Evolutionary conservation across 2,888 invertebrate species (phyloP).

Genomic region (Hirtodrosophila cameraria): DNA sequence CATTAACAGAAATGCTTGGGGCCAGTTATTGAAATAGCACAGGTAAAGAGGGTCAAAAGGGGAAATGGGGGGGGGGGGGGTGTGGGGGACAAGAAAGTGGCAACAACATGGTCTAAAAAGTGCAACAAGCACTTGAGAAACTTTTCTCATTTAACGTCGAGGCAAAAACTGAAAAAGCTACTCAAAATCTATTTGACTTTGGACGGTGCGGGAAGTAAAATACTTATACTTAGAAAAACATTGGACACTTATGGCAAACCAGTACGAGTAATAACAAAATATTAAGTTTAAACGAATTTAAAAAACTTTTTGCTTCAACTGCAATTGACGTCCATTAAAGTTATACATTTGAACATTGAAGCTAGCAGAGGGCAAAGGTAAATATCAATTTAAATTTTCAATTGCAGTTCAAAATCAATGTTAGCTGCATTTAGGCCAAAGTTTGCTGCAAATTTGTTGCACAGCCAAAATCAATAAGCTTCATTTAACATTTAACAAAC

Average conservation of each 20-base stretch:
- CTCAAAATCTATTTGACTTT: slow-evolving; percentile 77
- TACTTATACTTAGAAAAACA: slow-evolving; percentile 45
- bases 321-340: slow-evolving; percentile 71
- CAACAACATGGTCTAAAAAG: slow-evolving; percentile 49
- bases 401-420: slow-evolving; percentile 55
- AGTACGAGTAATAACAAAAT: slow-evolving; percentile 64
- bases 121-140: slow-evolving; percentile 76
- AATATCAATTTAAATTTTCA: slow-evolving; percentile 79
- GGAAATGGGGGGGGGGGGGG: background rate
- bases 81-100: slow-evolving; percentile 14
- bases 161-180: slow-evolving; percentile 77
- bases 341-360: slow-evolving; percentile 37
- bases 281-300: slow-evolving; percentile 69
- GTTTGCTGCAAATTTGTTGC: slow-evolving; percentile 51
- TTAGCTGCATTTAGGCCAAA: slow-evolving; percentile 34
- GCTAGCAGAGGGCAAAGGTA: slow-evolving; percentile 19
- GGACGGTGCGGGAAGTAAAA: slow-evolving; percentile 2
- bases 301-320: slow-evolving; percentile 26
- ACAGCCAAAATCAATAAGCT: slow-evolving; percentile 50
- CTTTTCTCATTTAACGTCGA: slow-evolving; percentile 76
- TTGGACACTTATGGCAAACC: slow-evolving; percentile 57
- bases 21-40: slow-evolving; percentile 46
- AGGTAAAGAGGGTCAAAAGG: slow-evolving; percentile 27
- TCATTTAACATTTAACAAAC: too few relatives aligned
- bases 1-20: slow-evolving; percentile 54